phyloP scores from a whole-genome alignment of 2,113 vertebrate genomes.

The Odocoileus virginianus region DNA sequence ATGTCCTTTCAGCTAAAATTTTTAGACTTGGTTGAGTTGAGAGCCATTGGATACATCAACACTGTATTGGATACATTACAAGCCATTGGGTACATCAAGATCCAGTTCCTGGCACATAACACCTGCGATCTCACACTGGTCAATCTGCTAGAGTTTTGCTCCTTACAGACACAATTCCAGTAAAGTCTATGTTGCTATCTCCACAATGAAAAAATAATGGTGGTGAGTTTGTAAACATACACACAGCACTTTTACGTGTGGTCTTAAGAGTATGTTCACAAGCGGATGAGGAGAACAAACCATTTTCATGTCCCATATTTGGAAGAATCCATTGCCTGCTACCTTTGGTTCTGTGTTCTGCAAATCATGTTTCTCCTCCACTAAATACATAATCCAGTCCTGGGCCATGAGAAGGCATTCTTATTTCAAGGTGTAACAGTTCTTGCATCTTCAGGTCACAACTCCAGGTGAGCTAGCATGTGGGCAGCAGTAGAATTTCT shows the following conservation, averaged over 20 bases:
- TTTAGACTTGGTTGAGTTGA: no score
- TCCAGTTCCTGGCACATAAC: fast-evolving
- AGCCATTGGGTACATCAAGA: fast-evolving
- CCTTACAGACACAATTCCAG: background rate
- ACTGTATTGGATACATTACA: no score
- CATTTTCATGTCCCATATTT: background rate
- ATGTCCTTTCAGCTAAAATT: fast-evolving
- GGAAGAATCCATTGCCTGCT: background rate
- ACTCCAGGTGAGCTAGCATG: background rate
- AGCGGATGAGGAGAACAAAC: no score
- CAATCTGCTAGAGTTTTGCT: fast-evolving
- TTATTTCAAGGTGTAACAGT: fast-evolving
- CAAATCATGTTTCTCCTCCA: background rate
- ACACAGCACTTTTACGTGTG: background rate
- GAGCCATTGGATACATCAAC: fast-evolving
- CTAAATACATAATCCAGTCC: background rate
- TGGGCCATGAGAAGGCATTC: background rate
- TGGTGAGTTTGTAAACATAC: fast-evolving
- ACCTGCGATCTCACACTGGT: fast-evolving
- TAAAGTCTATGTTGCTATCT: background rate
- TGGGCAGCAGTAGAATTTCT: background rate
- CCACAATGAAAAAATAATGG: background rate
- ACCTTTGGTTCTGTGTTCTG: background rate
- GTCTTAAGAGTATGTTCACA: background rate
- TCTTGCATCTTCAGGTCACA: background rate